These are phyloP conservation scores for Anagyrus pseudococci DNA, from an alignment of 2,888 invertebrate genomes.

Conservation along the genomic window DNA sequence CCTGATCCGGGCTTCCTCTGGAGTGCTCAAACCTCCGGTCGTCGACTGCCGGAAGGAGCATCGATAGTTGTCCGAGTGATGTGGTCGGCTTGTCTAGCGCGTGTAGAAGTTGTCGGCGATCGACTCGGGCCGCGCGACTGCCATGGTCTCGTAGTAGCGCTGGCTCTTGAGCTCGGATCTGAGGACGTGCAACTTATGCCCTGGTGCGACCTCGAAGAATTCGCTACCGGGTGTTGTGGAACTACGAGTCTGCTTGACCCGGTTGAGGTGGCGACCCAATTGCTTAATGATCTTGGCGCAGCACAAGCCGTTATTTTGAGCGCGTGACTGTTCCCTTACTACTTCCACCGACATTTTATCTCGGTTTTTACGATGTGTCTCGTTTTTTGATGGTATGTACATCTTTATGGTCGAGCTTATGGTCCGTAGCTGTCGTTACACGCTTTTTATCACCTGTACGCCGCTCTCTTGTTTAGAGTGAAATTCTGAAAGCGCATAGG, in stretches of 20 bases:
- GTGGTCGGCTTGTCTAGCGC: conserved; percentile 54
- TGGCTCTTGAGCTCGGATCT: conserved; percentile 18
- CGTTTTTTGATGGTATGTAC: too few relatives aligned
- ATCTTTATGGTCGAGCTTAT: too few relatives aligned
- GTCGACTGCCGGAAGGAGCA: conserved; percentile 55
- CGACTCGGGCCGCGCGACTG: conserved; percentile 50
- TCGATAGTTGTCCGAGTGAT: conserved; percentile 55
- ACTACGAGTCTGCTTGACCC: conserved; percentile 52
- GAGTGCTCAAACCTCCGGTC: conserved; percentile 44
- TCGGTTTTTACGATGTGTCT: too few relatives aligned
- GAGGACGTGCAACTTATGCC: conserved; percentile 53
- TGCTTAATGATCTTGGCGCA: conserved; percentile 51
- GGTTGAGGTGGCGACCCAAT: conserved; percentile 45
- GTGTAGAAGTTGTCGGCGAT: conserved; percentile 56
- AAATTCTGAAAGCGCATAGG: too few relatives aligned
- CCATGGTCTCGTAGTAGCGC: conserved; percentile 19
- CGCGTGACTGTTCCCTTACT: too few relatives aligned
- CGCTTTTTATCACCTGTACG: too few relatives aligned
- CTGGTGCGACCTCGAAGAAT: conserved; percentile 53
- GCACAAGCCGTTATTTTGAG: conserved; percentile 43
- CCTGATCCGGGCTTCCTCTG: conserved; percentile 50
- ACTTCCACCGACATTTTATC: too few relatives aligned
- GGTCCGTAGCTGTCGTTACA: too few relatives aligned
- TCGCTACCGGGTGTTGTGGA: conserved; percentile 52
- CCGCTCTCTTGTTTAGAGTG: too few relatives aligned